phyloP scores from a whole-genome alignment of 2,797 vertebrate genomes.

The Corythornis leucogaster region DNA sequence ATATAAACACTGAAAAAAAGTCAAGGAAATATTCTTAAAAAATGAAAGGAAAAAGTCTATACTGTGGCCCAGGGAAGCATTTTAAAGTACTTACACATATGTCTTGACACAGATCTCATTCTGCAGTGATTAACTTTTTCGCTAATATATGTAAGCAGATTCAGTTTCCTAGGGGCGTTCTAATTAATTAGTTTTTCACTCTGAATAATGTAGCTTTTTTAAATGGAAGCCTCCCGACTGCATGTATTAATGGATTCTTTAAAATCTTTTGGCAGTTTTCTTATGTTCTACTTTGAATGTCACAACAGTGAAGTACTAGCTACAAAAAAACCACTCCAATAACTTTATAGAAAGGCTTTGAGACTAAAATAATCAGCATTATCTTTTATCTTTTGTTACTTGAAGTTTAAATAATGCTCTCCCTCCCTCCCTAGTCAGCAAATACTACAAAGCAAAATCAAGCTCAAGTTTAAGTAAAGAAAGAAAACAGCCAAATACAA shows the following conservation, averaged over 20 bases:
- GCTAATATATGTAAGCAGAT: conserved; percentile 76
- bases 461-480: conserved; percentile 62
- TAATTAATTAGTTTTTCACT: conserved; percentile 82
- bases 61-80: neutral
- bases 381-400: conserved; percentile 66
- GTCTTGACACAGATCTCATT: conserved; percentile 63
- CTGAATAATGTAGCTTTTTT: conserved; percentile 78
- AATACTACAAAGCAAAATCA: conserved; percentile 63
- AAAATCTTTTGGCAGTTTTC: conserved; percentile 75
- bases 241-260: conserved; percentile 72
- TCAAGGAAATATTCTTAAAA: conserved; percentile 11
- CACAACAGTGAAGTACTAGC: conserved; percentile 67
- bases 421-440: conserved; percentile 38
- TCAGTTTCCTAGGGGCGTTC: conserved; percentile 75
- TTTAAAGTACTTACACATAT: conserved; percentile 22
- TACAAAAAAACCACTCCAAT: conserved; percentile 50
- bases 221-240: conserved; percentile 74
- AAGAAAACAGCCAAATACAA: conserved; percentile 57
- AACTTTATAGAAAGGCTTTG: conserved; percentile 57
- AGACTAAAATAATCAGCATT: conserved; percentile 59
- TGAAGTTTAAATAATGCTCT: conserved; percentile 56
- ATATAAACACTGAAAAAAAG: neutral
- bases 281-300: conserved; percentile 69
- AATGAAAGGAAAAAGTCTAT: neutral
- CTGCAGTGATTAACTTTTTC: conserved; percentile 79